Evolutionary conservation across 2,888 invertebrate species (phyloP), one percentile per base, ranked within the genome.

Genomic region (Nymphalis urticae): DNA sequence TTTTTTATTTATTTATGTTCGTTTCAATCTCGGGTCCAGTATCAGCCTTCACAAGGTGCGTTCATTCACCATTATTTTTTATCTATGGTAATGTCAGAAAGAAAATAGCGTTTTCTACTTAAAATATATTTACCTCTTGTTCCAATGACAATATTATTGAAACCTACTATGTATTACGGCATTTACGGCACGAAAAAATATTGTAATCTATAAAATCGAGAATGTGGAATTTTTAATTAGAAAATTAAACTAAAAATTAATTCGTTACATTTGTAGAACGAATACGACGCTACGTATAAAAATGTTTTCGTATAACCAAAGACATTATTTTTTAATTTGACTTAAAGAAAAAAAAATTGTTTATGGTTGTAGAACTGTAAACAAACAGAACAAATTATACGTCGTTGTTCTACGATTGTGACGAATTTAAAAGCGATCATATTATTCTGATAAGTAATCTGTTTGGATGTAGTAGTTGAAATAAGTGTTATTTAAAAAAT

Each of bases 71-170:
- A 75, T 75, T 72, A 68, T 66, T 72, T 73, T 56, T 51, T 75
- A 74, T 70, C 60, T 66, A 65, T 73, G 72, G 61, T 62, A 54
- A 62, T 63, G 70, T 62, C 64, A 61, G 53, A 61, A 24, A 48
- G 21, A 61, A 53, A 16, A 48, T 60, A 17, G 27, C 16, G 54
- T 56, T 53, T 48, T 36, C 36, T 59, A 51, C 58, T 24, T 61
- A 32, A 60, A 60, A 51, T 42, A 76, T 80, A 56, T 32, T 83
- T 84, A 85, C 82, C 84, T 85, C 82, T 82, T 79, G 76, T 78
- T 85, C 82, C 80, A 81, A 84, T 87, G 88, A 88, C 88, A 89
- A 89, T 89, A 89, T 84, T 83, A 56, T 56, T 56, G 48, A 64
- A 63, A 63, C 47, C 50, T 64, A 69, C 61, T 64, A 58, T 64